Evolutionary conservation across 2,113 vertebrate species (phyloP), one percentile per base, ranked within the genome.

Genomic region (Solenodon paradoxus): DNA sequence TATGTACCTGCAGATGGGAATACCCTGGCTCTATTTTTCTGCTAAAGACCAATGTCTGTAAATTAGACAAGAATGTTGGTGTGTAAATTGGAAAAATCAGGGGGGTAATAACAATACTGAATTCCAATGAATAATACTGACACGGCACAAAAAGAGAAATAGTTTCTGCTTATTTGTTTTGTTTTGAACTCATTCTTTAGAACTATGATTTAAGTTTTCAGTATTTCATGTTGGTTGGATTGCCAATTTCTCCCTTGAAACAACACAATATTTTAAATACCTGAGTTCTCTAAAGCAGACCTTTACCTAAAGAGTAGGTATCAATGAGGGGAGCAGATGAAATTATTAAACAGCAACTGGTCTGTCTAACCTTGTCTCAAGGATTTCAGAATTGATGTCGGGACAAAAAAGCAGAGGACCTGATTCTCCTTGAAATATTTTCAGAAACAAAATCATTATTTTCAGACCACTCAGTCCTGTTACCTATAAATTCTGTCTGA

Each of bases 1-100:
- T 95, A 79, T 92, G 89, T 75, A 93, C 32, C 71, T 86, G 63
- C 86, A 96, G 57, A 96, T 83, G 95, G 40, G 9, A 90, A 71
- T 28, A 35, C 7, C 35, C 9, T 87, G 35, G 64, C 51, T 63
- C 61, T 28, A 17, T 22, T 91, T 84, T 81, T 88, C 53, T 92
- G 51, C 64, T 57, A 38, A 93, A 49, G 55, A 53, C 53, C 22
- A 80, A 3, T 80, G 45, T 94, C 61, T 78, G 64, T 55, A n/a
- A 93, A 94, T 42, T 49, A 84, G 72, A 71, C 7, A 22, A 49
- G 26, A 45, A 0, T 75, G 15, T 85, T 63, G 83, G 8, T 78
- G 63, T 68, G 95, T 82, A 81, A 93, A 7, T 61, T 77, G 11
- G 35, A 93, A n/a, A 89, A 75, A 86, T 30, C 15, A 13, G 8